Percentiles rank a stretch among this genome's conserved stretches.
Evolutionary conservation across 2,888 invertebrate genomes (phyloP).

Genomic region (Hipparchia sbordonii): DNA sequence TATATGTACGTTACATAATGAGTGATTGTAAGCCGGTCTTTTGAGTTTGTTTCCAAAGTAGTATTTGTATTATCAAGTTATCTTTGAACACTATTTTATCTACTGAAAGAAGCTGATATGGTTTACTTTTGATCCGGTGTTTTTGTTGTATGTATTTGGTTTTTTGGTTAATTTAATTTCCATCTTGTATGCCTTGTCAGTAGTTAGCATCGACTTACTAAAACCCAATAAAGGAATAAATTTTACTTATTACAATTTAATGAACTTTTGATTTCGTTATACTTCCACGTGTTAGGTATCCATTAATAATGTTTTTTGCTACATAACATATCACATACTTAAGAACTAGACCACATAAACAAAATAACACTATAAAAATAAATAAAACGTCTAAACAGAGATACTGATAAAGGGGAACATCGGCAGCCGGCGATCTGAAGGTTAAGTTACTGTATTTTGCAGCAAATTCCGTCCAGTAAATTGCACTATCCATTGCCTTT

Average conservation of each 20-base stretch:
- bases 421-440: constrained; percentile 59
- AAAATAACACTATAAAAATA: constrained; percentile 13
- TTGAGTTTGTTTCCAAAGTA: neutral
- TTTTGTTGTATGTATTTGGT: too few species aligned
- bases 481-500: constrained; percentile 76
- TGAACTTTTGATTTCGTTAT: neutral
- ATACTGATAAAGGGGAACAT: constrained; percentile 65
- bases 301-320: neutral
- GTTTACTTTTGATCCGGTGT: too few species aligned
- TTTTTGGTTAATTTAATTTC: too few species aligned
- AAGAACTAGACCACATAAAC: neutral
- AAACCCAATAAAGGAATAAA: neutral
- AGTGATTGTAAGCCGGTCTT: neutral
- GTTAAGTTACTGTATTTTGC: constrained; percentile 69
- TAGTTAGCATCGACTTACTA: too few species aligned
- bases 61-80: neutral
- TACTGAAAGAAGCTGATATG: too few species aligned
- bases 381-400: constrained; percentile 57
- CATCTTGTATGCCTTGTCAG: too few species aligned
- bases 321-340: constrained; percentile 1
- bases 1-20: neutral
- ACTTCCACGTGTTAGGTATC: neutral
- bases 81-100: neutral
- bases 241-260: neutral
- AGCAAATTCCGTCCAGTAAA: constrained; percentile 83